phyloP scores from a whole-genome alignment of 2,888 invertebrate species.

The Calameuta idolon region DNA sequence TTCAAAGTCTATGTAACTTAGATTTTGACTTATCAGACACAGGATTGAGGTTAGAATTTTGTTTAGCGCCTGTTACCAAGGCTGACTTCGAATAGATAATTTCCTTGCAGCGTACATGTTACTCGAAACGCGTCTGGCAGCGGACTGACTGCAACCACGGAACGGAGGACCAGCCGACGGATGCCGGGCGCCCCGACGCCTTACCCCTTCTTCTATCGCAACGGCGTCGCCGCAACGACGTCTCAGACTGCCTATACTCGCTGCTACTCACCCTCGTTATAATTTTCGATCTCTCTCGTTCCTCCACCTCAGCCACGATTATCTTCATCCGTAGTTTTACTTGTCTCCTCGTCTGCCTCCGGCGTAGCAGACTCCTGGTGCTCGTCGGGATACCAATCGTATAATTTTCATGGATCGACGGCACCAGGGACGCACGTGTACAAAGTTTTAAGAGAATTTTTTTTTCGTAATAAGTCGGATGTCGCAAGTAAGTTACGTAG shows the following conservation, averaged over 20 bases:
- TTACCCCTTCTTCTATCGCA: slow-evolving; percentile 19
- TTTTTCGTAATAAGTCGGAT: not conserved
- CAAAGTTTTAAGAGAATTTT: not conserved
- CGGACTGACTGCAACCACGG: slow-evolving; percentile 45
- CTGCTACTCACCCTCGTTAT: not conserved
- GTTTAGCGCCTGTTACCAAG: not conserved
- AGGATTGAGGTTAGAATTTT: not conserved
- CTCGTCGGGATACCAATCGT: not conserved
- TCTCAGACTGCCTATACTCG: not conserved
- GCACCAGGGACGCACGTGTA: not conserved
- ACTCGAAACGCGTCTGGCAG: slow-evolving; percentile 37
- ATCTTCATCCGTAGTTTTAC: not conserved
- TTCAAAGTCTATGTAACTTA: not conserved
- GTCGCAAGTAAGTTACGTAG: not conserved
- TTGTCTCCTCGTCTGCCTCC: not conserved
- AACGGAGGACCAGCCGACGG: slow-evolving; percentile 33
- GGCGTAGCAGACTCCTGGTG: not conserved
- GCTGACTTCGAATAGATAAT: not conserved
- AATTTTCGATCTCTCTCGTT: not conserved
- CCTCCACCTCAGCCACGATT: not conserved
- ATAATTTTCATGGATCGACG: not conserved
- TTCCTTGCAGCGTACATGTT: not conserved
- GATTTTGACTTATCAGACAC: not conserved
- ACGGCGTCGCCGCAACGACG: slow-evolving; percentile 1
- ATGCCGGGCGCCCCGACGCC: slow-evolving; percentile 37